phyloP scores from a whole-genome alignment of 2,888 invertebrate genomes.

The Tetranychus truncatus region DNA sequence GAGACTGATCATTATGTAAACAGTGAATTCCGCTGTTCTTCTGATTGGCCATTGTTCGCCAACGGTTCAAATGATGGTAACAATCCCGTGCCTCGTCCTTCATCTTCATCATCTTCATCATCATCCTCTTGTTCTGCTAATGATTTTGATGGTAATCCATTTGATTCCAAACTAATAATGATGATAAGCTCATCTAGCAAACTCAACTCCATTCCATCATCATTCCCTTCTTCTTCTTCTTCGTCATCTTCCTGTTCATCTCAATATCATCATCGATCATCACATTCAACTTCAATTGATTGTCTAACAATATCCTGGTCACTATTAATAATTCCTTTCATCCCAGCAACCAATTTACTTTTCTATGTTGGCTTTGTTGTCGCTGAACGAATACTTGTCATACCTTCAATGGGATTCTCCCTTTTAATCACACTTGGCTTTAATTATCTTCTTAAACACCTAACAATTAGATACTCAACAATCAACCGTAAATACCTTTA shows the following conservation, averaged over 20 bases:
- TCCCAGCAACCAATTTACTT: conserved; percentile 85
- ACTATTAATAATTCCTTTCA: conserved; percentile 70
- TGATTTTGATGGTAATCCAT: neutral
- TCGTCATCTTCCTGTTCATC: neutral
- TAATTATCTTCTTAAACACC: conserved; percentile 14
- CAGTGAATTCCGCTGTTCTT: too few relatives aligned
- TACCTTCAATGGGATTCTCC: conserved; percentile 88
- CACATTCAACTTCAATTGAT: neutral
- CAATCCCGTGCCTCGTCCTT: neutral
- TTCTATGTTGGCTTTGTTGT: conserved; percentile 93
- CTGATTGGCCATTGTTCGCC: neutral
- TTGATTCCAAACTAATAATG: neutral
- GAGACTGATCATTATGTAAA: too few relatives aligned
- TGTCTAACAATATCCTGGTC: conserved; percentile 29
- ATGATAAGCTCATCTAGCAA: too few relatives aligned
- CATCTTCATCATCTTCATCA: neutral
- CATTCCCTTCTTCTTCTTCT: neutral
- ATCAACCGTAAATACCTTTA: neutral
- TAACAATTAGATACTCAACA: conserved; percentile 9
- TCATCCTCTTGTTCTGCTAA: neutral
- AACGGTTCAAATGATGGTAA: neutral
- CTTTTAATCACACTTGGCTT: conserved; percentile 61
- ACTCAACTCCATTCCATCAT: neutral
- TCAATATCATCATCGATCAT: neutral
- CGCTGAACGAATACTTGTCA: conserved; percentile 82